A percentile compares a stretch with the other conserved stretches of the same genome.
These are phyloP conservation scores for Barypeithes pellucidus DNA, from an alignment of 2,888 invertebrate species.

Conservation along the genomic window DNA sequence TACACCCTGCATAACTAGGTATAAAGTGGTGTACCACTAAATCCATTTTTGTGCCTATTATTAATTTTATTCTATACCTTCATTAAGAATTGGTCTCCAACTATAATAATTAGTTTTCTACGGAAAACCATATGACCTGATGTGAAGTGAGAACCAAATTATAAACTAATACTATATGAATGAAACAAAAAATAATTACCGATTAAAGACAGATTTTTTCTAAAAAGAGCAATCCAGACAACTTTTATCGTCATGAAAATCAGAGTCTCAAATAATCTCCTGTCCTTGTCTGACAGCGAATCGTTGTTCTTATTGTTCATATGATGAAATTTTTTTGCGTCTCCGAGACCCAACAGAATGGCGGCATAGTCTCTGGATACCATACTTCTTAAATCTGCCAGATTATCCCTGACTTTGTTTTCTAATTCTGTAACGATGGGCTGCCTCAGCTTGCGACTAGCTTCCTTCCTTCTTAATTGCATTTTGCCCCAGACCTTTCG, in stretches of 20 bases:
- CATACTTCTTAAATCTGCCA: constrained; percentile 75
- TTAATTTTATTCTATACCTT: too few species aligned
- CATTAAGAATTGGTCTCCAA: too few species aligned
- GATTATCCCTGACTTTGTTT: constrained; percentile 72
- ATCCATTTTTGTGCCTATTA: too few species aligned
- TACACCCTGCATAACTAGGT: too few species aligned
- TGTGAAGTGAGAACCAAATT: too few species aligned
- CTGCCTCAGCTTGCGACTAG: constrained; percentile 73
- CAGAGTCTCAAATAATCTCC: constrained; percentile 76
- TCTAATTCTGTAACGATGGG: constrained; percentile 72
- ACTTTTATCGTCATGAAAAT: constrained; percentile 76
- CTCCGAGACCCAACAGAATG: constrained; percentile 74
- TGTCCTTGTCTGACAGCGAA: constrained; percentile 78
- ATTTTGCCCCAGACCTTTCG: constrained; percentile 74
- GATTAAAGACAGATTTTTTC: constrained; percentile 75
- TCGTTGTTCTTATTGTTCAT: constrained; percentile 74
- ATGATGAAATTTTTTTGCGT: constrained; percentile 75
- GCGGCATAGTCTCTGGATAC: constrained; percentile 77
- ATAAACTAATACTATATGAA: not conserved
- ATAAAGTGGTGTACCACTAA: too few species aligned
- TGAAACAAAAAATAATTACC: constrained; percentile 68
- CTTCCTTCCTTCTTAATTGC: constrained; percentile 72
- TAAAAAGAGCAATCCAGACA: constrained; percentile 77
- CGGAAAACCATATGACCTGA: too few species aligned
- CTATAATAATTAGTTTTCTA: too few species aligned